Evolutionary conservation across 2,113 vertebrate species (phyloP), one percentile per base, ranked within the genome.

Genomic region (Microcebus tavaratra): DNA sequence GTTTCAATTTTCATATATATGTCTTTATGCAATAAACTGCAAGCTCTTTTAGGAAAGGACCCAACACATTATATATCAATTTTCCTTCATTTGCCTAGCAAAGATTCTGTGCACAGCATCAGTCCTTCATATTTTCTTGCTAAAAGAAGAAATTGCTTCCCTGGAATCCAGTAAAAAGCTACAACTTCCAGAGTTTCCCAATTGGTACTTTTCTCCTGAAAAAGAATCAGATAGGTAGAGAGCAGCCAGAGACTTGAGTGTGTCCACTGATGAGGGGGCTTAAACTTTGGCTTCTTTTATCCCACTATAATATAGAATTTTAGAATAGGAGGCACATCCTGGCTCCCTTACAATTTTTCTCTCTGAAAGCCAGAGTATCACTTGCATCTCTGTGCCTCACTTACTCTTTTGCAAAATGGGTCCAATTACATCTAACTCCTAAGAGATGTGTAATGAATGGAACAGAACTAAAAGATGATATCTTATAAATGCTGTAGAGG

Each of bases 371-470:
- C 67, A 72, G 39, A 85, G 15, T 57, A 42, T 36, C 42, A 82
- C 11, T 61, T 75, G 25, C 72, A 55, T 92, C 68, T 95, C 59
- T 57, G 25, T 13, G 42, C 42, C 55, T 97, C 48, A 50, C 34
- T 59, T 73, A 72, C 29, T 53, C 55, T 80, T 81, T 79, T 86
- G 5, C 80, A 79, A 96, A 95, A 94, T 79, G 61, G 78, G 73
- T 50, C 84, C 42, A 73, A 59, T 72, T 72, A 78, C 9, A 53
- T 75, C 88, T 36, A 91, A 13, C 61, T 88, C 82, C 57, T 85
- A 48, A 72, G 68, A 79, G 17, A 89, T 3, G 39, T 50, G 36
- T 45, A 83, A 80, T 34, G 75, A 83, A 20, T 39, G 45, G 45
- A 86, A 68, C 31, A 63, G 36, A 70, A 75, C 10, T 55, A 31